A percentile compares a stretch with the other conserved stretches of the same genome.
phyloP scores from a whole-genome alignment of 2,113 vertebrate genomes.

The Chinchilla lanigera region DNA sequence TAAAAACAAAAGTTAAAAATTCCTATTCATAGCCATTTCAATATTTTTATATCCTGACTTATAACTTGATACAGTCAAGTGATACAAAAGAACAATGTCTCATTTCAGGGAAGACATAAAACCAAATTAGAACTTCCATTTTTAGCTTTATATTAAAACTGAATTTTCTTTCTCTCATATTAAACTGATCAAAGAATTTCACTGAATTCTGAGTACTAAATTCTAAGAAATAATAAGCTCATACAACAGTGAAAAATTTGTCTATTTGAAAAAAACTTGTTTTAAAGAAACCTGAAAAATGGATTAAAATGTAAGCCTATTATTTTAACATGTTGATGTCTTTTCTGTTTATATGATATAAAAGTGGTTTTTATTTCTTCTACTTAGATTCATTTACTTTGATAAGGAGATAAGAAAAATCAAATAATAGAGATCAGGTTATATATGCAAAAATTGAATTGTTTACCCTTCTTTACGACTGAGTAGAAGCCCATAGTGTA shows the following conservation, averaged over 20 bases:
- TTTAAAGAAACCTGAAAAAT: not conserved
- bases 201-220: not conserved
- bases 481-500: too few relatives aligned
- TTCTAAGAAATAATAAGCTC: not conserved
- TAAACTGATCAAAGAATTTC: not conserved
- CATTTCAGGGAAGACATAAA: not conserved
- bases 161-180: not conserved
- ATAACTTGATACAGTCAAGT: not conserved
- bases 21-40: not conserved
- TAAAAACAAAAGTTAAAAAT: slow-evolving; percentile 18
- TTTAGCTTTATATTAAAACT: not conserved
- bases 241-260: not conserved
- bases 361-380: not conserved
- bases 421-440: not conserved
- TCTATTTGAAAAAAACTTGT: not conserved
- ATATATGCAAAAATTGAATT: not conserved
- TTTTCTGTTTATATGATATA: not conserved
- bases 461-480: too few relatives aligned
- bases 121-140: not conserved
- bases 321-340: not conserved
- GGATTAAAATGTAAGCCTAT: not conserved
- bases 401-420: not conserved
- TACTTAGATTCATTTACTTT: not conserved
- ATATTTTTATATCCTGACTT: not conserved
- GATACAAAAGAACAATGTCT: not conserved